phyloP scores from a whole-genome alignment of 2,888 invertebrate species.

The Drosophila imparisetae region DNA sequence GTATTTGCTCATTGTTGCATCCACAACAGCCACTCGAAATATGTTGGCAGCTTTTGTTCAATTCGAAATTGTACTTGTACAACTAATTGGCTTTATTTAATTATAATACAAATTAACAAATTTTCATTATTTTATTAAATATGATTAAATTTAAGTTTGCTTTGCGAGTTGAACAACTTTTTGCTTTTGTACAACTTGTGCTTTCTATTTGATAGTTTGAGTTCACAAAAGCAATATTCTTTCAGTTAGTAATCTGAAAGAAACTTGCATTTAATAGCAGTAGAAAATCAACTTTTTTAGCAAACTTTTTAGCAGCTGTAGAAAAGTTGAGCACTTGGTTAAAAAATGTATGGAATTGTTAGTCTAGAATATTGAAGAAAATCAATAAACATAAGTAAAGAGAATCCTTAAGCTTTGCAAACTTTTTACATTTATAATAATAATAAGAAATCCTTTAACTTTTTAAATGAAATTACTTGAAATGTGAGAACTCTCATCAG shows the following conservation, averaged over 20 bases:
- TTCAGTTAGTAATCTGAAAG: neutral
- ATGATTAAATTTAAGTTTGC: conserved; percentile 15
- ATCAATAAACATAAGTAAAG: neutral
- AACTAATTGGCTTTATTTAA: conserved; percentile 1
- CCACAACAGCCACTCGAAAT: neutral
- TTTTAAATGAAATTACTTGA: no score
- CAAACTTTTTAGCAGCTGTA: neutral
- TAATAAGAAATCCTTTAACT: neutral
- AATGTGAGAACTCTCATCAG: neutral
- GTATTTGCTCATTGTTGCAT: conserved; percentile 20
- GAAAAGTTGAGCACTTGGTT: neutral
- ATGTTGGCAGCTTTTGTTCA: neutral
- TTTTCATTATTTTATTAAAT: neutral
- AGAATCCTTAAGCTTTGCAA: neutral
- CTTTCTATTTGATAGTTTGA: neutral
- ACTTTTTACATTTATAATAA: neutral
- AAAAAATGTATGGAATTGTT: neutral
- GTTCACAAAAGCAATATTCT: neutral
- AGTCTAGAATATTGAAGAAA: neutral
- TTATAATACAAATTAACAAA: conserved; percentile 5
- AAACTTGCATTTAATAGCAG: neutral
- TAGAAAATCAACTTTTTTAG: neutral
- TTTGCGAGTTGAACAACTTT: neutral
- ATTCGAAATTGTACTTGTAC: conserved; percentile 1
- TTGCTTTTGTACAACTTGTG: neutral